These are phyloP conservation scores for Rhyacichthys aspro DNA, from an alignment of 2,797 vertebrate species.

Conservation along the genomic window DNA sequence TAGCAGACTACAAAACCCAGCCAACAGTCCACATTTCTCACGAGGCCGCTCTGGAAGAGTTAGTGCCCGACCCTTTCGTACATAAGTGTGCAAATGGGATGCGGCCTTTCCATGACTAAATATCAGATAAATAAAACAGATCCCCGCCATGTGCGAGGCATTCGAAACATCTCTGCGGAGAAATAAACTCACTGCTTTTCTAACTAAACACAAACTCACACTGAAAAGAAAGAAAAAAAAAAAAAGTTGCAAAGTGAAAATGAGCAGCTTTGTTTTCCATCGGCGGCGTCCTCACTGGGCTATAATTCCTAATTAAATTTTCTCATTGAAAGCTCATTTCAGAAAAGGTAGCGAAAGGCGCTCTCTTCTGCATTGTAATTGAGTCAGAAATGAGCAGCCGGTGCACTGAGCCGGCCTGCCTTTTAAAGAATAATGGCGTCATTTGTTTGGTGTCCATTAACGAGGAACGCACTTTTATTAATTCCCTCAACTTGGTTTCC, in stretches of 20 bases:
- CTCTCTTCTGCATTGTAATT: constrained; percentile 74
- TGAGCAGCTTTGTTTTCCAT: constrained; percentile 57
- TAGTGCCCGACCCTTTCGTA: background rate
- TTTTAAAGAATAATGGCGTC: constrained; percentile 79
- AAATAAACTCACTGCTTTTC: constrained; percentile 29
- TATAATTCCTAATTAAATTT: constrained; percentile 83
- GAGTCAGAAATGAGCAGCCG: constrained; percentile 76
- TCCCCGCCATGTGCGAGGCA: background rate
- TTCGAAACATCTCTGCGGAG: constrained; percentile 7
- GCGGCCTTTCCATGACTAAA: constrained; percentile 17
- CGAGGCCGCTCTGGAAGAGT: background rate
- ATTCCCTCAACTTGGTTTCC: constrained; percentile 86
- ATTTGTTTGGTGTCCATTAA: constrained; percentile 86
- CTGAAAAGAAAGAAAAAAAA: constrained; percentile 55
- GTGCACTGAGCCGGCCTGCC: constrained; percentile 68
- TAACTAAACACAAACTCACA: constrained; percentile 46
- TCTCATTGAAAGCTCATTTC: constrained; percentile 81
- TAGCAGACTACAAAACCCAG: too few species aligned
- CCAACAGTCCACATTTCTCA: background rate
- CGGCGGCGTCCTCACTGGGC: constrained; percentile 51
- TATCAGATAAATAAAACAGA: constrained; percentile 24
- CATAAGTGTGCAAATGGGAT: background rate
- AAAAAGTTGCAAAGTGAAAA: constrained; percentile 57
- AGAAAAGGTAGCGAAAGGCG: constrained; percentile 72
- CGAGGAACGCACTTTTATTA: constrained; percentile 84